Evolutionary conservation across 2,888 invertebrate genomes (phyloP), one percentile per base, ranked within the genome.

Genomic region (Drosophila ezoana): DNA sequence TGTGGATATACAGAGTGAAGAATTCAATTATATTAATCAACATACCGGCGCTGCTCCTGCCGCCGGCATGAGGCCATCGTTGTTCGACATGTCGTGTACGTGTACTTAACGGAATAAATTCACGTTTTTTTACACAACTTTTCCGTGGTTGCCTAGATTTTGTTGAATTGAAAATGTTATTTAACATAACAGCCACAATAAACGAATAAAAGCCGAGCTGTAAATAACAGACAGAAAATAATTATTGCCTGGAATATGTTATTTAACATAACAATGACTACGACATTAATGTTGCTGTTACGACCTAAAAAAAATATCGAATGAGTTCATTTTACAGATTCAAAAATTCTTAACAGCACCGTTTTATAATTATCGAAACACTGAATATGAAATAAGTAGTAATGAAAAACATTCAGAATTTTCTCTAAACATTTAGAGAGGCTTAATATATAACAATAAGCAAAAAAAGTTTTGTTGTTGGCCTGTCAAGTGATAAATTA

Each of bases 71-170:
- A 65, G 72, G 41, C 74, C 76, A 65, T 75, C 79, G 14, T 79
- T 69, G 69, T 79, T 78, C 44, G 89, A 72, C 89, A 89, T 89
- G 45, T 49, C 82, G 62, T 63, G 62, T 64, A 76, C 76, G 76
- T 76, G 69, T 72, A 69, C 69, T 68, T 52, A 47, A 37, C 20
- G 32, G 13, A 56, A 63, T 72, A 73, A 63, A 75, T 69, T 72
- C 81, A 78, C 83, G 83, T 68, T 83, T 72, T 64, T 77, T 75
- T 52, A 66, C 75, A 74, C 81, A 70, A 74, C 79, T 64, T 59
- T 65, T 43, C 47, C 28, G 40, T 40, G 58, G 48, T 41, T 63
- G 74, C 59, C 60, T 72, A 56, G 63, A 76, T 59, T 68, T 75
- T 48, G 38, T 38, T 62, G 40, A 67, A 53, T 41, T 58, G 58